These are phyloP conservation scores for Sciurus niger DNA, from an alignment of 2,113 vertebrate species.

Conservation along the genomic window DNA sequence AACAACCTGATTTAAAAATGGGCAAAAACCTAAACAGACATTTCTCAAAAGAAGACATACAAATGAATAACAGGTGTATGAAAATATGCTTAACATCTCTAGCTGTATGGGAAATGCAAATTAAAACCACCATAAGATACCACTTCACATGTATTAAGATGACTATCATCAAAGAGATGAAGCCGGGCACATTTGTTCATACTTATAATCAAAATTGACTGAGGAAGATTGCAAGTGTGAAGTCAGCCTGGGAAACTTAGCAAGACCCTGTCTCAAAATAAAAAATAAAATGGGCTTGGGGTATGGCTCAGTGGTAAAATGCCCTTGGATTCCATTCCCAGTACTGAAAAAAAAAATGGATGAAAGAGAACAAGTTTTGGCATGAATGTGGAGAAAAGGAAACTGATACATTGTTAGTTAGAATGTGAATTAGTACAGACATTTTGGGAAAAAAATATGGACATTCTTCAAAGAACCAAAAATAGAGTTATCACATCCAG, in stretches of 20 bases:
- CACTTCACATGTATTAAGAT: neutral
- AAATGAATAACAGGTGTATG: neutral
- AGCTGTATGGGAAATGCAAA: neutral
- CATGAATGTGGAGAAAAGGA: neutral
- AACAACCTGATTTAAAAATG: neutral
- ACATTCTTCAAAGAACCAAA: neutral
- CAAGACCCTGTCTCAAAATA: no score
- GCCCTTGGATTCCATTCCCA: no score
- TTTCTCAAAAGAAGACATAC: neutral
- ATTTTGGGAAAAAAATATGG: neutral
- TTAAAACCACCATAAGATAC: neutral
- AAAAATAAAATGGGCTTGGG: no score
- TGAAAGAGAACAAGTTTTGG: neutral
- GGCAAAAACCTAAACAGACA: neutral
- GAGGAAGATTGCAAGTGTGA: no score
- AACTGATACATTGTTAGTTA: neutral
- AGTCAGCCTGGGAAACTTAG: no score
- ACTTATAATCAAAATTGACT: no score
- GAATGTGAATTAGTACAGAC: neutral
- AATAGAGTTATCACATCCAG: neutral
- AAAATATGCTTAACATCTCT: neutral
- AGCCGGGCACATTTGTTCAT: no score
- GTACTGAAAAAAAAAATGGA: no score
- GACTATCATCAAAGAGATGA: neutral
- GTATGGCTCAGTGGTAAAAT: no score